Evolutionary conservation across 2,113 vertebrate species (phyloP), one percentile per base, ranked within the genome.

Genomic region (Ovis canadensis): DNA sequence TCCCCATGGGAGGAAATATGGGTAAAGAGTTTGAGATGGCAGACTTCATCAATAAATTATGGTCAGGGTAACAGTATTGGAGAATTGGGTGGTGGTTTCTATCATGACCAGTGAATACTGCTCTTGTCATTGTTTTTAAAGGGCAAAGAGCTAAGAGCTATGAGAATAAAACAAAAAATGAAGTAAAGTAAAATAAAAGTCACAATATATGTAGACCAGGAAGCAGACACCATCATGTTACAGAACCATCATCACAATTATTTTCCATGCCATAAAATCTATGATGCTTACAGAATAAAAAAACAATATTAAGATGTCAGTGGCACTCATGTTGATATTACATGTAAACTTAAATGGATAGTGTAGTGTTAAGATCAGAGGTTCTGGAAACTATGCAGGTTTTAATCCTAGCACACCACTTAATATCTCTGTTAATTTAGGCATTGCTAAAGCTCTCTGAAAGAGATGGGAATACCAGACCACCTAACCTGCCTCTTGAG

Each of bases 21-120:
- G 71, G 88, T 82, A 60, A 80, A 98, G 50, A 59, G 6, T 96
- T 91, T 90, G 60, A 98, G 88, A 87, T 67, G 15, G n/a, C 45
- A 85, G 29, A 12, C 40, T 60, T 96, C 74, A 86, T 95, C 62
- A 98, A 85, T 89, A 96, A 98, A 98, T 96, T 80, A 93, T 23
- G 81, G 6, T 93, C 48, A 71, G 0, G 14, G 54, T 93, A 97
- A 93, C 6, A 7, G 0, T 25, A 36, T 23, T 88, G 45, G 90
- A 96, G 86, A 93, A 80, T 84, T 81, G 52, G n/a, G 0, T 1
- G 27, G 77, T 97, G 71, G 62, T 52, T 98, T 96, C 67, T 71
- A 25, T 86, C 45, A 81, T 83, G 50, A 93, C 64, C 90, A 80
- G 78, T 90, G 96, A 96, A 90, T 23, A 90, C 2, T 95, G 82